Evolutionary conservation across 2,888 invertebrate species (phyloP), one percentile per base, ranked within the genome.

Genomic region (Masnerella sp.): DNA sequence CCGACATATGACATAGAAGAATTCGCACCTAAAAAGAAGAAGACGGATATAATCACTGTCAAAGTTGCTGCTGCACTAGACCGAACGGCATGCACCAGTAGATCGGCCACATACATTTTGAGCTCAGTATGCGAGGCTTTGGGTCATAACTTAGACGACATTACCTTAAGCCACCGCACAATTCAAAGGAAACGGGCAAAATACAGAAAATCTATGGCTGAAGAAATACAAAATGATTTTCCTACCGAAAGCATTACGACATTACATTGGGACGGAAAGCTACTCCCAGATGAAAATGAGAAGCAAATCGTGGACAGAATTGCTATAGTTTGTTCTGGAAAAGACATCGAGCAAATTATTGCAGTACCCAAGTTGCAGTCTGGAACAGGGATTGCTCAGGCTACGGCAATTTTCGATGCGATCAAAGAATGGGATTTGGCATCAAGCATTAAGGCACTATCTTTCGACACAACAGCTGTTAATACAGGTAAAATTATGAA

Each of bases 371-470:
- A 38, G 15, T 17, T 38, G 14, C 38, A 43, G 34, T 18, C 30
- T 36, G 68, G 61, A 18, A 71, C 45, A 34, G 75, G 64, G 14
- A 12, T 25, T 2, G 38, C 62, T 30, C 73, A 73, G 65, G 72
- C 76, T 2, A 30, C n/a, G 9, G 74, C 59, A 12, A 43, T 74
- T 11, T 8, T 59, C 4, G 47, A 62, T 12, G 52, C 42, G 9
- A 34, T 74, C 18, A 38, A 67, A 14, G 69, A 64, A 18, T 78
- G 74, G 76, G 59, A 17, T 14, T 38, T 38, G 15, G 7, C 14
- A 7, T 38, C 38, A 8, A 38, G 38, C 38, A 38, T 38, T 5
- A 15, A 38, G 17, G 38, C 38, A 38, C 14, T 38, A 38, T 38
- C 38, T 38, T 38, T 38, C n/a, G 38, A 38, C 18, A 38, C 18